Percentiles rank a stretch among this genome's conserved stretches.
These are phyloP conservation scores for Pelosia muscerda DNA, from an alignment of 2,888 invertebrate genomes.

Conservation along the genomic window DNA sequence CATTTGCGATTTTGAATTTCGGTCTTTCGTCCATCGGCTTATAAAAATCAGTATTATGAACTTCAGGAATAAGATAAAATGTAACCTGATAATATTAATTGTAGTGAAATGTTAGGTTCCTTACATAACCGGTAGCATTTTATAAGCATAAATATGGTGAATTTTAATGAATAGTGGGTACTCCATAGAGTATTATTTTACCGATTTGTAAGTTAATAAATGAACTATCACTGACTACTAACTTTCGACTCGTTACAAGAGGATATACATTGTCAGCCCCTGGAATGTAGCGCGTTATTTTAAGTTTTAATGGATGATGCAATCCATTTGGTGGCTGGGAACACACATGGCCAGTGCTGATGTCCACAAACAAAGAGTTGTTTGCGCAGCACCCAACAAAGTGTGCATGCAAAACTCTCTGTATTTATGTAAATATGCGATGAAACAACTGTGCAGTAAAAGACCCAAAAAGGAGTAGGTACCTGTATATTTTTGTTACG, in stretches of 20 bases:
- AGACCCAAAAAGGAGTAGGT: constrained; percentile 67
- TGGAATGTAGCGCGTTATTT: constrained; percentile 44
- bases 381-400: constrained; percentile 73
- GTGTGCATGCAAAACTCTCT: constrained; percentile 71
- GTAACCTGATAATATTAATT: no score
- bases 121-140: not conserved
- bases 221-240: not conserved
- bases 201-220: not conserved
- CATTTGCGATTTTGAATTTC: no score
- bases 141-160: not conserved
- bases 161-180: not conserved
- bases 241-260: constrained; percentile 2
- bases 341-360: constrained; percentile 52
- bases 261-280: constrained; percentile 25
- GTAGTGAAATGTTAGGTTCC: no score
- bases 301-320: constrained; percentile 66
- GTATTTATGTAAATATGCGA: constrained; percentile 79
- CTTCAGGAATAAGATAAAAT: no score
- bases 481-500: constrained; percentile 72
- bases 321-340: constrained; percentile 64
- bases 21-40: no score
- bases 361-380: constrained; percentile 67
- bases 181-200: no score
- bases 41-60: no score
- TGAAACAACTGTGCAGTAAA: constrained; percentile 73